Evolutionary conservation across 2,888 invertebrate species (phyloP), one percentile per base, ranked within the genome.

Genomic region (Arenicola marina): DNA sequence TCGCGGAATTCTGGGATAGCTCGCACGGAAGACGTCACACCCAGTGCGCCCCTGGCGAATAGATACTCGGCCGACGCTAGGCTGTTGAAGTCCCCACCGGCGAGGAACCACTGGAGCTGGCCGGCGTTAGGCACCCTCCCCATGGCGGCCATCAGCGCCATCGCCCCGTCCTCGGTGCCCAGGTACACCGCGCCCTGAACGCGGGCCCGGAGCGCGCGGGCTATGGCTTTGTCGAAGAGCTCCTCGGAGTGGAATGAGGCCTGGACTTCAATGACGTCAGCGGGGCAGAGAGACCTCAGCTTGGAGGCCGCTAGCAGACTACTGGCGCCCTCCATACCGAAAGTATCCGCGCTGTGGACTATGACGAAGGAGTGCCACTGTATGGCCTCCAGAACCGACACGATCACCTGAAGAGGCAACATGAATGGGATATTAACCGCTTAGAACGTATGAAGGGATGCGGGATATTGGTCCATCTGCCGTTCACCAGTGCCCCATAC

Each of bases 1-100:
- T 78, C 78, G 61, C 79, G 79, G 73, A 80, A 80, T 63, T 79
- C 80, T 7, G 73, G 75, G 15, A 78, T 77, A 33, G 67, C 70
- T 45, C 79, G 69, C 2, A 72, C 71, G 2, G 73, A 70, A 1
- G 78, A 75, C 0, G 76, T 56, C 3, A 80, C 69, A 4, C 73
- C 66, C 18, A 80, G 66, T 4, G 76, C 63, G 46, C 80, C 80
- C 51, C 74, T 69, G 7, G 75, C 76, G 61, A 78, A 78, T 11
- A 58, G 64, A 1, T 65, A 65, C 21, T 70, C 65, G 4, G 51
- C 55, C 28, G 57, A n/a, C 2, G 18, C 59, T 7, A 60, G 51
- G 11, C 56, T 51, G 28, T 76, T 55, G 1, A 75, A 63, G 4
- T 78, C 61, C 38, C 70, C 73, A 45, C 78, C 78, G 2, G 76